Conservation (phyloP, 2,888 invertebrate species). For the Nymphalis urticae region DNA sequence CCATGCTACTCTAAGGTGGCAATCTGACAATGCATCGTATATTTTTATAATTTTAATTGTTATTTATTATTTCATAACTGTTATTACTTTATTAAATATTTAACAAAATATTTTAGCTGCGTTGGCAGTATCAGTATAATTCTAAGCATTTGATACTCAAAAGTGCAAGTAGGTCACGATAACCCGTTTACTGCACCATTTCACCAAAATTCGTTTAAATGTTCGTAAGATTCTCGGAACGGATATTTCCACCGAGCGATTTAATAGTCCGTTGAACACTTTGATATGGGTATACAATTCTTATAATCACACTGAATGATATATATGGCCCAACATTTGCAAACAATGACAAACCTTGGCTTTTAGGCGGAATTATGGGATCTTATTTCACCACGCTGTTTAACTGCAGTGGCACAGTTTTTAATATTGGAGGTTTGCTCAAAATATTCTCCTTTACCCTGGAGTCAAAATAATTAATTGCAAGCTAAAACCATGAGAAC, state of each 20-base stretch:
- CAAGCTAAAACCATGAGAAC: too few species aligned
- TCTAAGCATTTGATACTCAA: constrained; percentile 9
- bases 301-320: background rate
- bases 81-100: background rate
- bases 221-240: constrained; percentile 14
- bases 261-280: background rate
- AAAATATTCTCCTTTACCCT: too few species aligned
- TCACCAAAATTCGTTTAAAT: constrained; percentile 14
- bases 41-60: too few species aligned
- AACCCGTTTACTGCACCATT: constrained; percentile 8
- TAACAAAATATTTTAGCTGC: background rate
- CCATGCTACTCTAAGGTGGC: too few species aligned
- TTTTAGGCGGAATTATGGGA: too few species aligned
- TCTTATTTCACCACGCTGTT: too few species aligned
- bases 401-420: too few species aligned
- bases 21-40: too few species aligned
- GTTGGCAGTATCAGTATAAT: background rate
- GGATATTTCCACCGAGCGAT: background rate
- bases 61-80: background rate
- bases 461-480: too few species aligned
- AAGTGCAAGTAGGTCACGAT: constrained; percentile 11
- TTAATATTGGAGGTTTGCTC: too few species aligned
- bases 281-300: background rate
- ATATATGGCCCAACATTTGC: background rate
- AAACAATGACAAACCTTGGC: too few species aligned